A percentile compares a stretch with the other conserved stretches of the same genome.
Conservation (phyloP, 2,797 vertebrate species). For the Leuciscus waleckii region DNA sequence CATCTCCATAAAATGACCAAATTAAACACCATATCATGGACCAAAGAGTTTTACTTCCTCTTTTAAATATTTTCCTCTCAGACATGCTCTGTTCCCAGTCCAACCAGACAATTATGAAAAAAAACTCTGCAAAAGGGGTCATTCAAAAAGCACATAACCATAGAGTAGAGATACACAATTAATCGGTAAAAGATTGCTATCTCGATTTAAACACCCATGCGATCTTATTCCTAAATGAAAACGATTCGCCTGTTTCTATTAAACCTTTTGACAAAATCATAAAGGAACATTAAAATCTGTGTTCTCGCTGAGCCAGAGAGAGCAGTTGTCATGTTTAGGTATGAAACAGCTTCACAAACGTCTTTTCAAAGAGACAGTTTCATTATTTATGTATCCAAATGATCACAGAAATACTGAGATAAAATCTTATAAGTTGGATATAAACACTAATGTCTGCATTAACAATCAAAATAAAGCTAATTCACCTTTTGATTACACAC, state of each 20-base stretch:
- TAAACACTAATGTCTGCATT: too few relatives aligned
- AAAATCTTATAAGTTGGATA: too few relatives aligned
- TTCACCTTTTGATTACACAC: too few relatives aligned
- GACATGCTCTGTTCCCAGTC: not conserved
- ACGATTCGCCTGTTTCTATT: not conserved
- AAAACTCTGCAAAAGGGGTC: not conserved
- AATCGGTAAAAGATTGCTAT: not conserved
- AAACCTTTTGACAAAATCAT: not conserved
- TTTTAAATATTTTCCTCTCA: not conserved
- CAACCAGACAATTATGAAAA: not conserved
- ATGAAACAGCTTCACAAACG: too few relatives aligned
- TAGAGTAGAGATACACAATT: not conserved
- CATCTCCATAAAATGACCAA: conserved; percentile 18
- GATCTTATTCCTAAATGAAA: not conserved
- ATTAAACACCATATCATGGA: not conserved
- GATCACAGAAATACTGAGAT: too few relatives aligned
- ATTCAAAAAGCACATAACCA: not conserved
- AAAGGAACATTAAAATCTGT: not conserved
- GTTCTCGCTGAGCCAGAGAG: too few relatives aligned
- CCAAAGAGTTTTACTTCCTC: not conserved
- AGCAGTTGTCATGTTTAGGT: too few relatives aligned
- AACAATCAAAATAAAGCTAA: too few relatives aligned
- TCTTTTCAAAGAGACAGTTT: too few relatives aligned
- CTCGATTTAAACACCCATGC: not conserved
- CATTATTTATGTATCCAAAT: too few relatives aligned